A percentile compares a stretch with the other conserved stretches of the same genome.
phyloP scores from a whole-genome alignment of 2,113 vertebrate species.

The Apteryx owenii region DNA sequence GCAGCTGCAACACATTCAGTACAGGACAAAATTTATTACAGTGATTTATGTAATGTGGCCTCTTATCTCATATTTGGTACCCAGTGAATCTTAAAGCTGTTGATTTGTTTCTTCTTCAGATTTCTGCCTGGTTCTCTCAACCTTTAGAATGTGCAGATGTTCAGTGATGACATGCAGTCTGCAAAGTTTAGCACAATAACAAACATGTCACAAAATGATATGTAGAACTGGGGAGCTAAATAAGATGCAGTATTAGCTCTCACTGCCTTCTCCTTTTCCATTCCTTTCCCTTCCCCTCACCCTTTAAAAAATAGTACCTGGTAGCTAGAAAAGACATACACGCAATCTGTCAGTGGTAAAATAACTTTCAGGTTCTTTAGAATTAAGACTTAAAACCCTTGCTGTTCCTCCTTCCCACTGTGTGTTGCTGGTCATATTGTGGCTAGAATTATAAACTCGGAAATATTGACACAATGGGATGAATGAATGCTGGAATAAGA shows the following conservation, averaged over 20 bases:
- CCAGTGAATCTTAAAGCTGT: background rate
- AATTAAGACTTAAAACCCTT: background rate
- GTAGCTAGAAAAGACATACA: accelerated
- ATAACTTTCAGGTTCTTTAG: background rate
- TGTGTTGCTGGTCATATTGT: background rate
- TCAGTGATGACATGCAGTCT: background rate
- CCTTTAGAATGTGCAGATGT: background rate
- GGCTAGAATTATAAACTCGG: background rate
- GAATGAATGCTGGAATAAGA: background rate
- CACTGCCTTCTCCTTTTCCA: background rate
- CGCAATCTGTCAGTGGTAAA: background rate
- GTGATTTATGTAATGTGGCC: background rate
- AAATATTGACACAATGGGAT: background rate
- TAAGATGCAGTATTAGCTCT: background rate
- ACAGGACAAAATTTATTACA: background rate
- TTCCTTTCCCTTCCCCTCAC: background rate
- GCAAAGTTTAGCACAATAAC: background rate
- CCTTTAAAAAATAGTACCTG: background rate
- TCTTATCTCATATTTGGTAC: background rate
- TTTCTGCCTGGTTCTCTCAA: background rate
- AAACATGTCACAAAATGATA: background rate
- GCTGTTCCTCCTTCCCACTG: background rate
- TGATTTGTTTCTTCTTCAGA: background rate
- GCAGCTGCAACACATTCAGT: background rate
- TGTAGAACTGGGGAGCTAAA: background rate